Base-by-base conservation (phyloP, 2,797 vertebrate species). In the Coracias cyanogaster region DNA sequence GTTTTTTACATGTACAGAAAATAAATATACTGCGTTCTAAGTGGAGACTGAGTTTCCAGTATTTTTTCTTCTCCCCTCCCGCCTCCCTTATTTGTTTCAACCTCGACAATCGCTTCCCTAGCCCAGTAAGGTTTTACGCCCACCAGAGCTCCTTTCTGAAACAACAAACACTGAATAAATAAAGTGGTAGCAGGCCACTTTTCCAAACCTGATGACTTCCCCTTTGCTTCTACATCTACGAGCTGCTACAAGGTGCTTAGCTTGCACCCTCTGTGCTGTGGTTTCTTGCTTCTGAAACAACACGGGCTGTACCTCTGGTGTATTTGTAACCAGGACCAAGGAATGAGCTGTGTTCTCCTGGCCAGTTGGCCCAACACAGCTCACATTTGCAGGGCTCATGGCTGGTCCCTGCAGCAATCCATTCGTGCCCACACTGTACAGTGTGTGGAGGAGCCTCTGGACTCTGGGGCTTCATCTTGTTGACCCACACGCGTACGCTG, bases 1-100 rank as follows among this genome's bases (percentile, higher is more conserved):
- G 15, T 24, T 80, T 58, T 82, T 48, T n/a, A 78, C 41, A 6
- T 45, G 28, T 41, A 80, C 6, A 21, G 33, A 80, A 87, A 71
- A 31, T 26, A 57, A 72, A 41, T 33, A 15, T 54, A 21, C 15
- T 9, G 13, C 22, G 5, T 26, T 54, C 3, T 76, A 79, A 61
- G 43, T 6, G 14, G 21, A 77, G 6, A 17, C 9, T 49, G 12
- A 15, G 12, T 25, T 4, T 7, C 24, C 11, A 45, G 8, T 7
- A 33, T 13, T 37, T 49, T 84, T 82, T 11, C 15, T 82, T 18
- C 48, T 29, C 9, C 0, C 4, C 0, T 2, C 7, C 7, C 2
- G 6, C 10, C 1, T 4, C 7, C 9, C 18, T 46, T 73, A 9
- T 22, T 55, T 18, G 55, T 33, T 66, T 72, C 54, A 25, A 3